Evolutionary conservation across 2,888 invertebrate species (phyloP).

Genomic region (Sclerodermus sp.): DNA sequence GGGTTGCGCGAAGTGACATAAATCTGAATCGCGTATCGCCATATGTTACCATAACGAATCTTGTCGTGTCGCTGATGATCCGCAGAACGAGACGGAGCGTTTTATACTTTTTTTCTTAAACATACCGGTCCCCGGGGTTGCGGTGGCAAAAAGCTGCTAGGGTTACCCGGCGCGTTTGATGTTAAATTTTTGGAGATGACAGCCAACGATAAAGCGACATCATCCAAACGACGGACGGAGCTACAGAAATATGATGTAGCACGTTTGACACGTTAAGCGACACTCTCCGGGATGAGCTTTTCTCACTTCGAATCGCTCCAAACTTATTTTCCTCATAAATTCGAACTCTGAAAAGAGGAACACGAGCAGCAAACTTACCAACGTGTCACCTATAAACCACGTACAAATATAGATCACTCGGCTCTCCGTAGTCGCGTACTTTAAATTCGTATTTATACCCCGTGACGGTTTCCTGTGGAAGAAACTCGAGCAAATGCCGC

Average conservation of each 20-base stretch:
- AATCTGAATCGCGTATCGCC: too few relatives aligned
- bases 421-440: too few relatives aligned
- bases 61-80: background rate
- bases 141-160: background rate
- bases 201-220: constrained; percentile 42
- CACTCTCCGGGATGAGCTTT: constrained; percentile 3
- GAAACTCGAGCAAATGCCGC: too few relatives aligned
- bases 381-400: too few relatives aligned
- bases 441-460: too few relatives aligned
- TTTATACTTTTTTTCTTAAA: background rate
- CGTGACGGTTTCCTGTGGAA: too few relatives aligned
- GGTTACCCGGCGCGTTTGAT: constrained; percentile 33
- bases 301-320: constrained; percentile 15
- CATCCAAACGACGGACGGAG: constrained; percentile 31
- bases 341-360: too few relatives aligned
- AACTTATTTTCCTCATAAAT: constrained; percentile 18
- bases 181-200: constrained; percentile 35
- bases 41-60: background rate
- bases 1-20: too few relatives aligned
- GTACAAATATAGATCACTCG: too few relatives aligned
- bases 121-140: background rate
- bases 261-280: constrained; percentile 40
- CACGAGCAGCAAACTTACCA: too few relatives aligned
- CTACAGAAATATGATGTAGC: constrained; percentile 44
- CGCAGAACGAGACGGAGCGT: background rate